These are phyloP conservation scores for Dolichoris vasculosae DNA, from an alignment of 1,140 invertebrate species.

Conservation along the genomic window DNA sequence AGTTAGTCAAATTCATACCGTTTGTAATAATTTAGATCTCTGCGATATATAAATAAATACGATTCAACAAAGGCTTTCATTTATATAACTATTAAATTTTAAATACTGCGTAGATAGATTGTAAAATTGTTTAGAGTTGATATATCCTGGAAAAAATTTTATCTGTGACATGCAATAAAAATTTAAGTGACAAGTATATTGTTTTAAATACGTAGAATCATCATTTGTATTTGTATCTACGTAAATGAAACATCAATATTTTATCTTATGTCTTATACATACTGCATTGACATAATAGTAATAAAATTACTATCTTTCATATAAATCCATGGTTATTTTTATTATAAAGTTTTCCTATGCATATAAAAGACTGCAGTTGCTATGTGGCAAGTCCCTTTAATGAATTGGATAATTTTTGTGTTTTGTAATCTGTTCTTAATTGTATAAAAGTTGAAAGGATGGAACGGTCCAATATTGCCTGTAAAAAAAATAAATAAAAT, in stretches of 20 bases:
- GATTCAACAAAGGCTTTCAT: background rate
- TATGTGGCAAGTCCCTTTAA: conserved; percentile 76
- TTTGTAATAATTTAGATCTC: background rate
- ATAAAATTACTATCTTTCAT: conserved; percentile 63
- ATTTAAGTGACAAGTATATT: background rate
- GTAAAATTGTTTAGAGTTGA: background rate
- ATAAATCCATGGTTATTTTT: conserved; percentile 54
- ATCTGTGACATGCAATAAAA: background rate
- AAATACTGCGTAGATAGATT: background rate
- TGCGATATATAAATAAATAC: background rate
- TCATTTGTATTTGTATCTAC: background rate
- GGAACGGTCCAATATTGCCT: conserved; percentile 90
- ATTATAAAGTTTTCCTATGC: conserved; percentile 31
- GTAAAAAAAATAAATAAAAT: conserved; percentile 65
- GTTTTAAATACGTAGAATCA: conserved; percentile 9
- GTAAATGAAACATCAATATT: background rate
- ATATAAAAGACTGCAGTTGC: background rate
- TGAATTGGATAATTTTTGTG: conserved; percentile 84
- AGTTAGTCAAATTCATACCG: background rate
- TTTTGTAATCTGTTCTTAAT: conserved; percentile 93
- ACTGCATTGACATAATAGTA: conserved; percentile 40
- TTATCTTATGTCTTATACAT: conserved; percentile 27
- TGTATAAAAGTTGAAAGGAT: conserved; percentile 95
- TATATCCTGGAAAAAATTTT: background rate
- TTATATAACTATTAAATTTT: conserved; percentile 7